A percentile compares a stretch with the other conserved stretches of the same genome.
These are phyloP conservation scores for Onychomys leucogaster DNA, from an alignment of 2,797 vertebrate species.

Conservation along the genomic window DNA sequence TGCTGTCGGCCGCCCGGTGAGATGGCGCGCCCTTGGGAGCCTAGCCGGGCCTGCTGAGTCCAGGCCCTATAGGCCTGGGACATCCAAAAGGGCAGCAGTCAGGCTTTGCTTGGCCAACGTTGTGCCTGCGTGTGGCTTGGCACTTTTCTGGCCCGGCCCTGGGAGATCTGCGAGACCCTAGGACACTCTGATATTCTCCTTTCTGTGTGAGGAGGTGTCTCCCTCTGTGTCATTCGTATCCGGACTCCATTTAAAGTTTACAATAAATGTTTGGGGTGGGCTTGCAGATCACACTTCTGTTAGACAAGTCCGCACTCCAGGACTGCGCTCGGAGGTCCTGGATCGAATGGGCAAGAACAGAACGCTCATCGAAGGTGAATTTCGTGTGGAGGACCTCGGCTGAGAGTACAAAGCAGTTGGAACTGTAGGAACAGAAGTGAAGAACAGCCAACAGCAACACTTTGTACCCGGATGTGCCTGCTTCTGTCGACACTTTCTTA, in stretches of 20 bases:
- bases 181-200: background rate
- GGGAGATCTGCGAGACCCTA: background rate
- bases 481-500: conserved; percentile 89
- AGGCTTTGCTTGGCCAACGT: background rate
- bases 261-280: conserved; percentile 81
- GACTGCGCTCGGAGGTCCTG: background rate
- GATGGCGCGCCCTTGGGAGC: conserved; percentile 90
- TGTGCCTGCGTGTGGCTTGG: background rate
- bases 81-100: background rate
- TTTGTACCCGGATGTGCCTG: conserved; percentile 90
- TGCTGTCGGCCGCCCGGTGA: conserved; percentile 94
- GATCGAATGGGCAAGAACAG: conserved; percentile 10
- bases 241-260: conserved; percentile 81
- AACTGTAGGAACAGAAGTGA: conserved; percentile 79
- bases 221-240: conserved; percentile 74
- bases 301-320: conserved; percentile 72
- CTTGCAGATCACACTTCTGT: conserved; percentile 74
- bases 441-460: conserved; percentile 81
- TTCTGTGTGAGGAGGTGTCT: conserved; percentile 55
- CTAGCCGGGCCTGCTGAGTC: conserved; percentile 84
- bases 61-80: background rate
- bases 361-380: conserved; percentile 53
- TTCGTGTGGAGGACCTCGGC: conserved; percentile 76
- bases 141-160: background rate
- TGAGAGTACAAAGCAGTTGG: conserved; percentile 80